Evolutionary conservation across 2,888 invertebrate species (phyloP).

Genomic region (Epistrophella euchroma): DNA sequence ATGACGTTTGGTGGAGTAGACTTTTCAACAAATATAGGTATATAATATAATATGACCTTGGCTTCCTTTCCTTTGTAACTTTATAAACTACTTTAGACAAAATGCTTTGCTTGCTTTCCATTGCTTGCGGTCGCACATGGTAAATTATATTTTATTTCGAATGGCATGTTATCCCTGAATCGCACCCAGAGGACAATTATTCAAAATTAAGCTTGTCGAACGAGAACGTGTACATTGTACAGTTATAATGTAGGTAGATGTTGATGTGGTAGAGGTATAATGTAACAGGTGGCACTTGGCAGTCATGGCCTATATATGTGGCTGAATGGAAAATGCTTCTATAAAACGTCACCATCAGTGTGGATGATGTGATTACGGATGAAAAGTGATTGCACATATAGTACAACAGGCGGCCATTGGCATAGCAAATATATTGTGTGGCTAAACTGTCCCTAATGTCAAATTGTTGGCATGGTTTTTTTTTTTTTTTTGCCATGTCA

Average conservation of each 20-base stretch:
- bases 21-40: constrained; percentile 19
- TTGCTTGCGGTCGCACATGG: constrained; percentile 20
- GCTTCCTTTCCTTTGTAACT: constrained; percentile 45
- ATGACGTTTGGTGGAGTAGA: constrained; percentile 14
- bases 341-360: constrained; percentile 34
- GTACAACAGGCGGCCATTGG: constrained; percentile 39
- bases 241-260: constrained; percentile 20
- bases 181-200: constrained; percentile 60
- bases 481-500: not conserved
- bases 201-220: constrained; percentile 56
- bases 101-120: constrained; percentile 19
- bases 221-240: not conserved
- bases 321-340: constrained; percentile 31
- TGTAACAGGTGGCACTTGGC: constrained; percentile 59
- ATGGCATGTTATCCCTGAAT: constrained; percentile 36
- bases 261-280: not conserved
- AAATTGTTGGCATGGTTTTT: constrained; percentile 26
- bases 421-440: constrained; percentile 29
- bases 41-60: constrained; percentile 29
- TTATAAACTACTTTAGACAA: constrained; percentile 25
- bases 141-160: constrained; percentile 19
- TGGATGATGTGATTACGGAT: constrained; percentile 45
- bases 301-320: constrained; percentile 8
- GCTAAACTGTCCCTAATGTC: constrained; percentile 33
- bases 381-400: constrained; percentile 39